Base-by-base conservation (phyloP, 2,113 vertebrate species). In the Siniperca knerii region DNA sequence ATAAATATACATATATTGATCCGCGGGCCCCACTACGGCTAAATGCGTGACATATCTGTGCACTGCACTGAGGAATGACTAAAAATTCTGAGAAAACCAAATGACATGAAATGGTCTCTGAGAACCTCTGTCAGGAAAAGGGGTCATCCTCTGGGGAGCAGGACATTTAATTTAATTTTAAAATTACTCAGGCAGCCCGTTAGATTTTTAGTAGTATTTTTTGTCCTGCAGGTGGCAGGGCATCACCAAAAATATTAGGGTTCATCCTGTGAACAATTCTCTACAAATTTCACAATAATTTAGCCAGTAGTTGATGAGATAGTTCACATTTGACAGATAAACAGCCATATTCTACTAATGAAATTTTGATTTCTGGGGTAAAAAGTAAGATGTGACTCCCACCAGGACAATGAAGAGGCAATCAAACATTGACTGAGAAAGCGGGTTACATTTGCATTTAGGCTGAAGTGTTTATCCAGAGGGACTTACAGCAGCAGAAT, bases 401-500 rank as follows among this genome's bases (percentile, higher is more conserved):
- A 13, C 44, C 11, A 46, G 48, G 46, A 48, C 13, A 5, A 70
- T 0, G 11, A 77, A n/a, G 13, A 35, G 6, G 29, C 50, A 33
- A 42, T 8, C 15, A 48, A 48, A 40, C 8, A 1, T 4, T 16
- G 15, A 4, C 37, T 48, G 50, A 65, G 7, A 65, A 75, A 75
- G 48, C 16, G 0, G 50, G 37, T 60, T 60, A 70, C 40, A 33
- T 82, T 73, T 73, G n/a, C 54, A 67, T 37, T 46, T 29, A 8
- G 29, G 8, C 18, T 25, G 20, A 2, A 33, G 44, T 44, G 57
- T 84, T 75, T 35, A 42, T 46, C 23, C 77, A 40, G 37, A 74
- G 42, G 46, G 2, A 77, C 16, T 58, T 78, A 66, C 68, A 16
- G 81, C 48, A 54, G 54, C 70, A 81, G 84, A 76, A 68, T 25